phyloP scores from a whole-genome alignment of 2,797 vertebrate genomes.

The Cryptoprocta ferox region DNA sequence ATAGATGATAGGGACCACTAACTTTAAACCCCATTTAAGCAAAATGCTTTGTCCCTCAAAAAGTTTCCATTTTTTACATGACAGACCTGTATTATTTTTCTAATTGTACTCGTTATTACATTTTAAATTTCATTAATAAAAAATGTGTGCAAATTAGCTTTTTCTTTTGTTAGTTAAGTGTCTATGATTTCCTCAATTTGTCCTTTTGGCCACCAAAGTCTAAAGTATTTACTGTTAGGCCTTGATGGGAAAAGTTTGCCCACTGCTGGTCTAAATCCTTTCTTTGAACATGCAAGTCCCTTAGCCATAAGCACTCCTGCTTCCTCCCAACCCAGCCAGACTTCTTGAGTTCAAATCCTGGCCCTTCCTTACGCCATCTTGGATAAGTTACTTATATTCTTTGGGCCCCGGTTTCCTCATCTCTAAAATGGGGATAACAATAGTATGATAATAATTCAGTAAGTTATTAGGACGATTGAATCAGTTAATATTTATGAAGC shows the following conservation, averaged over 20 bases:
- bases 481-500: neutral
- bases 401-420: neutral
- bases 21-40: neutral
- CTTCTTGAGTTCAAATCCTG: neutral
- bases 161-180: neutral
- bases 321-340: neutral
- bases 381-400: neutral
- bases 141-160: neutral
- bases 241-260: neutral
- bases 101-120: neutral
- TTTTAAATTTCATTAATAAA: conserved; percentile 19
- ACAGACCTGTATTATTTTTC: neutral
- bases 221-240: neutral
- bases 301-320: neutral
- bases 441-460: neutral
- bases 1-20: neutral
- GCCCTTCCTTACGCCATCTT: neutral
- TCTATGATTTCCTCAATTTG: neutral
- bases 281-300: neutral
- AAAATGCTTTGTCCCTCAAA: neutral
- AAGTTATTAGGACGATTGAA: neutral
- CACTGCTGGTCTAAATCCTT: neutral
- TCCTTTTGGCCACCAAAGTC: neutral
- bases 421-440: neutral
- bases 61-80: neutral